Base-by-base conservation (phyloP, 2,888 invertebrate genomes). In the Epinotia ramella region DNA sequence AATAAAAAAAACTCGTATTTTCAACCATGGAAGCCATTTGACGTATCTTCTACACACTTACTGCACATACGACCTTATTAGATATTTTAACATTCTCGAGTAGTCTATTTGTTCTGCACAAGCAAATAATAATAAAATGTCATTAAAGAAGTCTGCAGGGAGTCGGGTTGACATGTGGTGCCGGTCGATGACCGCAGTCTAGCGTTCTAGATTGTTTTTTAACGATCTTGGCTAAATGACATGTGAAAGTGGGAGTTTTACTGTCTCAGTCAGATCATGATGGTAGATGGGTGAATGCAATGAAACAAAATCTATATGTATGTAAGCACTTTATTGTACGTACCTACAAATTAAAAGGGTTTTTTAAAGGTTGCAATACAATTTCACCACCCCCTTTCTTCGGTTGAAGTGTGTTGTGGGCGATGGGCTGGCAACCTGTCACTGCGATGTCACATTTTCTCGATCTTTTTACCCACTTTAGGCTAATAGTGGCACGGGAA, bases 121-220 rank as follows among this genome's bases (percentile, higher is more conserved):
- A 71, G 75, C 70, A 75, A 71, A 75, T 75, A 75, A 70, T 70
- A 65, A 60, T 69, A 53, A 11, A 64, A 11, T 53, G 70, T 65
- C 70, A 59, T 59, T 60, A 53, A 73, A 70, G 70, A 69, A 73
- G 74, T 74, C 74, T 33, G 64, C 69, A 49, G 74, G 84, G 80
- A 73, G 77, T 77, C 33, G 49, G 73, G 77, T 77, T 44, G 49
- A 73, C 78, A 78, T 76, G 68, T 78, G 81, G 77, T 40, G 46
- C 77, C 79, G 88, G 85, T 88, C 88, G 80, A 76, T 77, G 88
- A 88, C 84, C 75, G 79, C 57, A 53, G 78, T 40, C 75, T 72
- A 70, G 69, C 74, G 60, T 56, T 60, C 53, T 62, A 73, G 72
- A 73, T 66, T 66, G 46, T 60, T 73, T 73, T 49, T 66, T 73